Base-by-base conservation (phyloP, 2,113 vertebrate genomes). In the Hystrix cristata region DNA sequence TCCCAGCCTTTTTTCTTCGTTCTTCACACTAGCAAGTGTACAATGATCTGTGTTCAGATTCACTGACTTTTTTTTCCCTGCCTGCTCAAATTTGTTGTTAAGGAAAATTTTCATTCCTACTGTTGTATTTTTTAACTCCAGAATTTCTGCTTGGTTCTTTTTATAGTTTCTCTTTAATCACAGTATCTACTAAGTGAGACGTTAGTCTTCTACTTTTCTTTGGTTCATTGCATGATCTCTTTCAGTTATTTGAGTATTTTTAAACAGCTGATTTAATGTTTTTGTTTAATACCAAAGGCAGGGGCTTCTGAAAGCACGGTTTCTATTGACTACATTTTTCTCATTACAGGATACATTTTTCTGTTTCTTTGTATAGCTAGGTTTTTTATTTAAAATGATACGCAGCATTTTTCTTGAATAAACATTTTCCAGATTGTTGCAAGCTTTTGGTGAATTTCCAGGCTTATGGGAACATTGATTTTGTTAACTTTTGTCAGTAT, bases 101-200 rank as follows among this genome's bases (percentile, higher is more conserved):
- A 65, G 1, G 43, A 62, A 80, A 48, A 12, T 65, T 92, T 64
- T 72, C 6, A 79, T 53, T 71, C 27, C 18, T 65, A 38, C 55
- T 86, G 72, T 9, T 23, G 23, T 76, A 65, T 29, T 72, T 84
- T 91, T 87, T 29, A 94, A 89, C 29, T 79, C 29, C 48, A 69
- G 76, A 82, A 62, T 78, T 91, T 82, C 79, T 90, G 23, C 65
- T 81, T 90, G 25, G 29, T 46, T 87, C 27, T 74, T 87, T 88
- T 71, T 46, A 86, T 62, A 90, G 31, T 78, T 64, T 95, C 25
- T 74, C 12, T 71, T 72, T 81, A 64, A 57, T 72, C 31, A 57
- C 71, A 90, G 48, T 79, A 38, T 59, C 29, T 29, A 19, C 9
- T 10, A 65, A 12, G 8, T 71, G 9, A 69, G 62, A 65, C 25